Evolutionary conservation across 2,113 vertebrate genomes (phyloP).

Genomic region (Pseudois nayaur): DNA sequence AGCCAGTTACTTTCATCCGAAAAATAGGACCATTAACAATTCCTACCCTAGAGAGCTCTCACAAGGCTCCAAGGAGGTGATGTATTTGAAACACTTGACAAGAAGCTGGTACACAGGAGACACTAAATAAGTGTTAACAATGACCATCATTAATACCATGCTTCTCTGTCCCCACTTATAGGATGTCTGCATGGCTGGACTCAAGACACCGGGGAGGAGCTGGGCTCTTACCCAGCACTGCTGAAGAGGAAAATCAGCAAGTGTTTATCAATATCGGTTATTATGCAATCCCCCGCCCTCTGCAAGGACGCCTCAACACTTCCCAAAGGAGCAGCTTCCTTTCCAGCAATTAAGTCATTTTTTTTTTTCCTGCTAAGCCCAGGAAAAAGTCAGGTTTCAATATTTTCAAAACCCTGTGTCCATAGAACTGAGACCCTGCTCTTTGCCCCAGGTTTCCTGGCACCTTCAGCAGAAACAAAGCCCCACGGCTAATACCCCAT

Average conservation of each 20-base stretch:
- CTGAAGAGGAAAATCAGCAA: too few relatives aligned
- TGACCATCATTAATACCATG: too few relatives aligned
- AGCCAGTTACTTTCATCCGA: background rate
- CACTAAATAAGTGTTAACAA: accelerated
- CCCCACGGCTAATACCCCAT: accelerated
- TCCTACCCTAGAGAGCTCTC: background rate
- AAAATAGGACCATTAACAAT: accelerated
- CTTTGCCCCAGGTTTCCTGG: accelerated
- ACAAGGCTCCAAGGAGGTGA: background rate
- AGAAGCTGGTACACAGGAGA: background rate
- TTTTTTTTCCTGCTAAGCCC: background rate
- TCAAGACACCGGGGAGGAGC: background rate
- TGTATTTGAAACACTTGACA: accelerated
- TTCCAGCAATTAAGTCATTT: background rate
- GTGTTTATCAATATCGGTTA: background rate
- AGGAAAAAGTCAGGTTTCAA: background rate
- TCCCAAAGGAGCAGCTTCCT: background rate
- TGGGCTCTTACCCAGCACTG: background rate
- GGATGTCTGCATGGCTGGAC: background rate
- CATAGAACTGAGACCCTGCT: background rate
- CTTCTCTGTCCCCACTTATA: too few relatives aligned
- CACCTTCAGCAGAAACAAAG: background rate
- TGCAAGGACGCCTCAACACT: too few relatives aligned
- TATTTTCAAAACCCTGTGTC: background rate
- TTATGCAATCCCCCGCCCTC: accelerated